Evolutionary conservation across 2,888 invertebrate species (phyloP), one percentile per base, ranked within the genome.

Genomic region (Phyto melanocephala): DNA sequence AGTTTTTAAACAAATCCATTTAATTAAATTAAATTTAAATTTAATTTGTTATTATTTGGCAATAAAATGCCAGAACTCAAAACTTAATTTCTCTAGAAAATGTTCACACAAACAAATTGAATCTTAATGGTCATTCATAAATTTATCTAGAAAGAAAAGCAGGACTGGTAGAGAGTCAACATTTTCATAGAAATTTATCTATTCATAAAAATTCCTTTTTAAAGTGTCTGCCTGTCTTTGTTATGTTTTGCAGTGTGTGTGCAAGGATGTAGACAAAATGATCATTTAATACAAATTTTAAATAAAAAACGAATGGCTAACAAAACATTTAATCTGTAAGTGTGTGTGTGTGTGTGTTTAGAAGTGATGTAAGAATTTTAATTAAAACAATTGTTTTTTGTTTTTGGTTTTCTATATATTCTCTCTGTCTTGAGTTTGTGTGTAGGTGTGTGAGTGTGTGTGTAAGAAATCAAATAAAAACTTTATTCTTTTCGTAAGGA

Each of bases 341-440:
- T 10, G 13, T 71, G 15, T 17, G 15, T 28, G 2, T 28, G 6
- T 28, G 52, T 33, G 7, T 33, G 15, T 15, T 4, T 33, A 2
- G 10, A 28, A 28, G 10, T 33, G 33, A 17, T 50, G 15, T 17
- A 22, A 13, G 24, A 75, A 56, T 75, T 65, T 65, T 65, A 75
- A 65, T 75, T 75, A 65, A 75, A 75, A 63, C 24, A 52, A 56
- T 40, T 40, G 3, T 15, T 33, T 63, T 47, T 37, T 28, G 37
- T 62, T n/a, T n/a, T n/a, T n/a, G n/a, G n/a, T n/a, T n/a, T n/a
- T n/a, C n/a, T n/a, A n/a, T n/a, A n/a, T n/a, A n/a, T n/a, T n/a
- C n/a, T n/a, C n/a, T n/a, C n/a, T 20, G 20, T 20, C n/a, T 17
- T 20, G n/a, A n/a, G 13, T 45, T 24, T 52, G 22, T 22, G 45